Percentiles rank a stretch among this genome's conserved stretches.
Conservation (phyloP, 2,113 vertebrate species). For the Dicerorhinus sumatrensis region DNA sequence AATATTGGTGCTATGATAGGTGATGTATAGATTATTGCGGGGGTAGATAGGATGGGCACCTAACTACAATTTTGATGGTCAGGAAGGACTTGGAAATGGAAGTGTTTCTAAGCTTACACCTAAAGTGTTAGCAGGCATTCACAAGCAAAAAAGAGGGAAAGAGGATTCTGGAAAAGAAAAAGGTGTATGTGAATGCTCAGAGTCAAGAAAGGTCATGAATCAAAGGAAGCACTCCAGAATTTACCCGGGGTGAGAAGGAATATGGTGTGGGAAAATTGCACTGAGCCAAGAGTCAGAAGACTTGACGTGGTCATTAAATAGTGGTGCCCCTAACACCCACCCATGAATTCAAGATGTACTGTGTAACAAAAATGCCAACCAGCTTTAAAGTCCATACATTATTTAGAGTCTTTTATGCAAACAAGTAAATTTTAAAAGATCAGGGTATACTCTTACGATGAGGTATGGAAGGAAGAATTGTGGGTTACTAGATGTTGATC, state of each 20-base stretch:
- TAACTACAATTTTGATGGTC: not conserved
- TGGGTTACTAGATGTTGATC: not conserved
- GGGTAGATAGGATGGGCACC: fast-evolving
- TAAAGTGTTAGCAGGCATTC: not conserved
- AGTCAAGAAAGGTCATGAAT: not conserved
- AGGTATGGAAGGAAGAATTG: not conserved
- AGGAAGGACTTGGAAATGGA: not conserved
- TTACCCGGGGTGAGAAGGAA: not conserved
- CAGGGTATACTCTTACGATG: not conserved
- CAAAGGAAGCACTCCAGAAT: not conserved
- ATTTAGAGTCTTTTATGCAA: not conserved
- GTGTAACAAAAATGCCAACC: not conserved
- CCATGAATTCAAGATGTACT: not conserved
- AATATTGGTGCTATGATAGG: not conserved
- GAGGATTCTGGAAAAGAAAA: not conserved
- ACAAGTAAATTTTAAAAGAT: not conserved
- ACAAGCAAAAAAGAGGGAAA: not conserved
- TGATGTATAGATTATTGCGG: not conserved
- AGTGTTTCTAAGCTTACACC: not conserved
- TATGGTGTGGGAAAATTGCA: not conserved
- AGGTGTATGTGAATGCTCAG: not conserved
- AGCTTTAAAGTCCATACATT: not conserved
- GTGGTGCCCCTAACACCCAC: not conserved
- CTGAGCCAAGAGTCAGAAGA: not conserved
- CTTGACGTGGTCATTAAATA: too few relatives aligned